These are phyloP conservation scores for Liopterus haemorrhoidalis DNA, from an alignment of 2,888 invertebrate genomes.

Conservation along the genomic window DNA sequence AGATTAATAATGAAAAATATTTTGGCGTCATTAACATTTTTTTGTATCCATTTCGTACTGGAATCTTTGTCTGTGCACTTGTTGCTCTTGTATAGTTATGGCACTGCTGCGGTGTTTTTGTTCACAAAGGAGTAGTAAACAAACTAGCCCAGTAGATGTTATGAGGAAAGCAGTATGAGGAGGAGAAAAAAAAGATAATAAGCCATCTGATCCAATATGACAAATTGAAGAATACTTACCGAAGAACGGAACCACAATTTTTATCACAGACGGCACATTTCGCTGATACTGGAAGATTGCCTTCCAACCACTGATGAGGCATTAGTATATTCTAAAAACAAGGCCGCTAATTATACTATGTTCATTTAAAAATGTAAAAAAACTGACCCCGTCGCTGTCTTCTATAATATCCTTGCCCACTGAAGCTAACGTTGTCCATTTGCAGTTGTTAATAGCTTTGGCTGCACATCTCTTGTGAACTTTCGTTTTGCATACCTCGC, in stretches of 20 bases:
- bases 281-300: conserved; percentile 90
- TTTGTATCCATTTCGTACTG: too few relatives aligned
- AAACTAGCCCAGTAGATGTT: too few relatives aligned
- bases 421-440: conserved; percentile 94
- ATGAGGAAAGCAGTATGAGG: too few relatives aligned
- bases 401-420: conserved; percentile 94
- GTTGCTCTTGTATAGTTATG: too few relatives aligned
- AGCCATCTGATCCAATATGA: too few relatives aligned
- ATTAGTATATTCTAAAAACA: conserved; percentile 70
- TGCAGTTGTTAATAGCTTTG: conserved; percentile 90
- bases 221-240: too few relatives aligned
- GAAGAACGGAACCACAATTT: conserved; percentile 91
- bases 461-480: conserved; percentile 93
- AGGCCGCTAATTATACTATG: not conserved
- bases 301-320: conserved; percentile 99
- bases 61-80: too few relatives aligned
- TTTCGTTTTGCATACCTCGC: conserved; percentile 96
- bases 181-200: too few relatives aligned
- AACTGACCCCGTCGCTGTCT: conserved; percentile 78
- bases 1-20: too few relatives aligned
- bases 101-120: too few relatives aligned
- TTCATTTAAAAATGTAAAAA: not conserved
- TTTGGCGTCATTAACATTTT: too few relatives aligned
- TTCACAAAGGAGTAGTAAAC: too few relatives aligned
- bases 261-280: conserved; percentile 91